A percentile compares a stretch with the other conserved stretches of the same genome.
Evolutionary conservation across 1,140 invertebrate species (phyloP).

Genomic region (Drosophila mayri): DNA sequence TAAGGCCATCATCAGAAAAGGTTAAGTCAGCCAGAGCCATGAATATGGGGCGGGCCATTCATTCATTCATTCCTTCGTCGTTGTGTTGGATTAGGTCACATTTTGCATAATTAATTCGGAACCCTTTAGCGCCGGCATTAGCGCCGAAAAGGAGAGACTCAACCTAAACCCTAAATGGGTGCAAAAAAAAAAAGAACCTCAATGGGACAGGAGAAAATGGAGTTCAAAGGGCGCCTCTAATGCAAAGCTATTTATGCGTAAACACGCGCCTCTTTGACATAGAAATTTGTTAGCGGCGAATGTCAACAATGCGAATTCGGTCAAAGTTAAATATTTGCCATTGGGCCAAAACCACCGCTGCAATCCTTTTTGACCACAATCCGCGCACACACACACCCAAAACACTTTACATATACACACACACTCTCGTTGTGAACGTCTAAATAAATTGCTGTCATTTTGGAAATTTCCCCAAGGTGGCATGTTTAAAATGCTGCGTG

Average conservation of each 20-base stretch:
- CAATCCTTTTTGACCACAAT: constrained; percentile 60
- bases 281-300: constrained; percentile 62
- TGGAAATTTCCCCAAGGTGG: constrained; percentile 80
- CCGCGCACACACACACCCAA: constrained; percentile 6
- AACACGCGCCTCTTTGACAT: constrained; percentile 75
- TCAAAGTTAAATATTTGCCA: constrained; percentile 75
- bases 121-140: constrained; percentile 34
- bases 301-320: constrained; percentile 72
- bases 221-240: constrained; percentile 58
- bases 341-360: constrained; percentile 38
- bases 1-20: constrained; percentile 76
- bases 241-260: constrained; percentile 75
- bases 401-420: constrained; percentile 1
- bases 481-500: constrained; percentile 58
- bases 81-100: constrained; percentile 73
- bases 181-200: constrained; percentile 2
- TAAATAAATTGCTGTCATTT: constrained; percentile 83
- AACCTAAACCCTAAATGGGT: constrained; percentile 23
- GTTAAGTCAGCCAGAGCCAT: constrained; percentile 67
- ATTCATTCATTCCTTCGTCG: too few relatives aligned
- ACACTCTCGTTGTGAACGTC: constrained; percentile 42
- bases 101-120: constrained; percentile 79
- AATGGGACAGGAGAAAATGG: neutral
- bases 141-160: constrained; percentile 24
- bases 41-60: constrained; percentile 39